phyloP scores from a whole-genome alignment of 2,113 vertebrate genomes.

The Perca fluviatilis region DNA sequence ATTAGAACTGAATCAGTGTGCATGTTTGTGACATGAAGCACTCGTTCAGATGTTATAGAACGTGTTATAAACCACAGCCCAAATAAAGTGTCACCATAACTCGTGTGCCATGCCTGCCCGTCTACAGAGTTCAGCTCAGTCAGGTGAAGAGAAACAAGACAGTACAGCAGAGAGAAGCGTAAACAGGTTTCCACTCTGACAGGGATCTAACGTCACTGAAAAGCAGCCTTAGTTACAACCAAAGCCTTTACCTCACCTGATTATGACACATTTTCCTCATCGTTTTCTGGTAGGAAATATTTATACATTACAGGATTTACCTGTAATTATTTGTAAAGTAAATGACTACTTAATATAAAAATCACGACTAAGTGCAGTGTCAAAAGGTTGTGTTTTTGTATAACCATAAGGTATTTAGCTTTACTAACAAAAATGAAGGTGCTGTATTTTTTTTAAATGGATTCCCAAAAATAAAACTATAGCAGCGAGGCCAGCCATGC shows the following conservation, averaged over 20 bases:
- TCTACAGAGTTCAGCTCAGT: conserved; percentile 39
- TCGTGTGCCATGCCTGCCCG: conserved; percentile 36
- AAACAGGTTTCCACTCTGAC: conserved; percentile 12
- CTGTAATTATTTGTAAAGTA: neutral
- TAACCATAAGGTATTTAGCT: neutral
- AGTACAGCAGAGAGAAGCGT: conserved; percentile 46
- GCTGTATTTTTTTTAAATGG: conserved; percentile 28
- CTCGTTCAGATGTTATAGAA: conserved; percentile 2
- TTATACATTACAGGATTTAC: neutral
- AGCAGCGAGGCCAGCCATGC: conserved; percentile 73
- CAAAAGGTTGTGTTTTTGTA: neutral
- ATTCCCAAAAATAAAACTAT: conserved; percentile 10
- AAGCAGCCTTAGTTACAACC: conserved; percentile 36
- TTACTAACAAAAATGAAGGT: conserved; percentile 10
- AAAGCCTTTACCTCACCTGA: conserved; percentile 16
- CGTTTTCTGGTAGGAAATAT: neutral
- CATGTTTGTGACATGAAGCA: neutral
- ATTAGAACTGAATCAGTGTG: neutral
- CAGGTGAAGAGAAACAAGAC: conserved; percentile 38
- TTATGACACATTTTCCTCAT: neutral
- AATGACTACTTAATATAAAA: neutral
- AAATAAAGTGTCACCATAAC: conserved; percentile 22
- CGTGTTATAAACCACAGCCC: conserved; percentile 54
- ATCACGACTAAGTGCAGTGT: neutral
- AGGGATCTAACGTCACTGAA: conserved; percentile 1